A percentile compares a stretch with the other conserved stretches of the same genome.
These are phyloP conservation scores for Poliocrania exsul DNA, from an alignment of 2,797 vertebrate species.

Conservation along the genomic window DNA sequence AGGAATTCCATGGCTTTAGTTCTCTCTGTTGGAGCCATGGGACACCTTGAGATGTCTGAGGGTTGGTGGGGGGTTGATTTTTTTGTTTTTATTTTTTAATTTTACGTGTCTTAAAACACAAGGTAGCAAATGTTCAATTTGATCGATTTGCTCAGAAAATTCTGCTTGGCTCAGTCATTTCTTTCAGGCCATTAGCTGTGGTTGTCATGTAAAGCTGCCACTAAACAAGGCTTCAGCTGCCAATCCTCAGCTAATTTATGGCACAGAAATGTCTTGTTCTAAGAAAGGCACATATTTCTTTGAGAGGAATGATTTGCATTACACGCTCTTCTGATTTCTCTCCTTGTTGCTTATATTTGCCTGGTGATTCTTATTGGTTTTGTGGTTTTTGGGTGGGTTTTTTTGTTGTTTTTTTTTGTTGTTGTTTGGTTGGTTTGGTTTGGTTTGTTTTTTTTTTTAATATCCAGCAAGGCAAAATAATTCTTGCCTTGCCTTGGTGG, in stretches of 20 bases:
- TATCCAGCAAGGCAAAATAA: background rate
- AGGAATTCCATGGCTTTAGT: background rate
- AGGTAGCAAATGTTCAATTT: background rate
- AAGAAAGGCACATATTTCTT: background rate
- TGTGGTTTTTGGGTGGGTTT: too few species aligned
- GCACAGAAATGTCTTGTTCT: background rate
- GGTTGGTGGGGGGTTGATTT: background rate
- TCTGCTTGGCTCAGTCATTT: conserved; percentile 26
- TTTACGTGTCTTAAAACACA: background rate
- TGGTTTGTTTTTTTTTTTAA: background rate
- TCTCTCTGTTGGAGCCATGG: background rate
- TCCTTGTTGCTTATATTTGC: background rate
- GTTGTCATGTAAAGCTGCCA: background rate
- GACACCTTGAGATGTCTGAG: background rate
- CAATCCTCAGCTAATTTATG: conserved; percentile 43
- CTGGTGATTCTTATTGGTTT: background rate
- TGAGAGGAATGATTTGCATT: conserved; percentile 14
- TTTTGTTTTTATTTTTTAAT: background rate
- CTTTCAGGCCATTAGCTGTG: background rate
- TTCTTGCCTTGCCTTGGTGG: background rate
- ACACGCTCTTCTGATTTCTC: background rate
- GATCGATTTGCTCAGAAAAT: conserved; percentile 11
- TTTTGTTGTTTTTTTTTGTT: too few species aligned
- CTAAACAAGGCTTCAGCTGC: conserved; percentile 39
- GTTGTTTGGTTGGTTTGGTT: too few species aligned